Conservation (phyloP, 2,888 invertebrate species). For the Mesoligia furuncula region DNA sequence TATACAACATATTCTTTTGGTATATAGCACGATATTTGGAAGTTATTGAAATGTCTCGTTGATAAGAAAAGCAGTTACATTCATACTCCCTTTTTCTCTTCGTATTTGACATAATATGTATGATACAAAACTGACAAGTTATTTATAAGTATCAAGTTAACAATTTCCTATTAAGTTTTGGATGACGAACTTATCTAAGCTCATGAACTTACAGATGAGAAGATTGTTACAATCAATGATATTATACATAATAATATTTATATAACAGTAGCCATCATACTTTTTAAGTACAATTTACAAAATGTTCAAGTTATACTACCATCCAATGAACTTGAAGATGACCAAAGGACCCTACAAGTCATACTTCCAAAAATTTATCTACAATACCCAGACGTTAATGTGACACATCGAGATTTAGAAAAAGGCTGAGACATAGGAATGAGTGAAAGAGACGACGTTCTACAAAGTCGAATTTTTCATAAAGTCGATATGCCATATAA, state of each 20-base stretch:
- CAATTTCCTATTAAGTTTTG: constrained; percentile 26
- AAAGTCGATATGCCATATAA: neutral
- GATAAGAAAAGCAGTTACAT: neutral
- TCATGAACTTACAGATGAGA: constrained; percentile 39
- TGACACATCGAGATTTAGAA: neutral
- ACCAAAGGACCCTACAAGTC: constrained; percentile 20
- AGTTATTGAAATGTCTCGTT: neutral
- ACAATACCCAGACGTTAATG: neutral
- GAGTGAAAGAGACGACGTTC: neutral
- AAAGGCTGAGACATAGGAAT: neutral
- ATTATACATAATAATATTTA: constrained; percentile 33
- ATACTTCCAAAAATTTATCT: neutral
- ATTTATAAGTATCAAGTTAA: constrained; percentile 16
- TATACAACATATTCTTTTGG: neutral
- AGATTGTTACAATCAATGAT: constrained; percentile 41
- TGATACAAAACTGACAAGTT: constrained; percentile 18
- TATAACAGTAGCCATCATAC: constrained; percentile 36
- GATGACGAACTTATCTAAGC: constrained; percentile 34
- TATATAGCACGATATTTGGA: neutral
- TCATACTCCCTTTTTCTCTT: neutral
- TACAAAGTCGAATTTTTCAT: neutral
- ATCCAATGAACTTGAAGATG: constrained; percentile 21
- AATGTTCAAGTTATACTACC: constrained; percentile 35
- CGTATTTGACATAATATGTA: neutral
- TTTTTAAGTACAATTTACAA: constrained; percentile 41